Evolutionary conservation across 2,888 invertebrate species (phyloP).

Genomic region (Cryptus armator): DNA sequence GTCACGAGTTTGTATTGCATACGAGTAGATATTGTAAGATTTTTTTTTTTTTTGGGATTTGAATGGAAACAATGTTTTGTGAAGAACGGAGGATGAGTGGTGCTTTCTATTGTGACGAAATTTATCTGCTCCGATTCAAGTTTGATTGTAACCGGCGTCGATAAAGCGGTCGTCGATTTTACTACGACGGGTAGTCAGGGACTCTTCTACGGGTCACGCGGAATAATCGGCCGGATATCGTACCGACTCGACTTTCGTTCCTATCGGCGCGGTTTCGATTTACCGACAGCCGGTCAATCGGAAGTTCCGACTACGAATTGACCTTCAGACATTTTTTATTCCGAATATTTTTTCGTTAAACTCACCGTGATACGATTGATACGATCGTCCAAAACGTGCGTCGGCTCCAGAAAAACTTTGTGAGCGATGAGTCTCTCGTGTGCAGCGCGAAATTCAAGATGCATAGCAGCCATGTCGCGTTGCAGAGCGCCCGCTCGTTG

Average conservation of each 20-base stretch:
- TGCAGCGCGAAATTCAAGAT: slow-evolving; percentile 80
- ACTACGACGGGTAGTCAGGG: background rate
- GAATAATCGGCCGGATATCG: slow-evolving; percentile 22
- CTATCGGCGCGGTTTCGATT: background rate
- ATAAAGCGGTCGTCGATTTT: slow-evolving; percentile 34
- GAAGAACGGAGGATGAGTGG: slow-evolving; percentile 36
- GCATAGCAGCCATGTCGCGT: slow-evolving; percentile 83
- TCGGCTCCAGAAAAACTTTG: slow-evolving; percentile 80
- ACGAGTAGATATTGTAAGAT: no score
- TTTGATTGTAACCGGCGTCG: slow-evolving; percentile 12
- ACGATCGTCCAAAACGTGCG: slow-evolving; percentile 83
- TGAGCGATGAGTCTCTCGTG: slow-evolving; percentile 81
- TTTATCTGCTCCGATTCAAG: background rate
- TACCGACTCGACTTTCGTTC: slow-evolving; percentile 30
- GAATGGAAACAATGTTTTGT: background rate
- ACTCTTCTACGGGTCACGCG: background rate
- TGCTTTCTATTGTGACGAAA: slow-evolving; percentile 39
- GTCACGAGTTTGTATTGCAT: no score
- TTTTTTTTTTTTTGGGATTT: no score
- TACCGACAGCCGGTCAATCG: slow-evolving; percentile 53
- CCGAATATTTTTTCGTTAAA: slow-evolving; percentile 33
- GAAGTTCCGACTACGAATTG: background rate
- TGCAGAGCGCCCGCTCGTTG: slow-evolving; percentile 83
- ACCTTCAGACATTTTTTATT: no score
- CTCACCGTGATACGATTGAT: slow-evolving; percentile 85